Evolutionary conservation across 2,888 invertebrate genomes (phyloP).

Genomic region (Cheilosia scutellata): DNA sequence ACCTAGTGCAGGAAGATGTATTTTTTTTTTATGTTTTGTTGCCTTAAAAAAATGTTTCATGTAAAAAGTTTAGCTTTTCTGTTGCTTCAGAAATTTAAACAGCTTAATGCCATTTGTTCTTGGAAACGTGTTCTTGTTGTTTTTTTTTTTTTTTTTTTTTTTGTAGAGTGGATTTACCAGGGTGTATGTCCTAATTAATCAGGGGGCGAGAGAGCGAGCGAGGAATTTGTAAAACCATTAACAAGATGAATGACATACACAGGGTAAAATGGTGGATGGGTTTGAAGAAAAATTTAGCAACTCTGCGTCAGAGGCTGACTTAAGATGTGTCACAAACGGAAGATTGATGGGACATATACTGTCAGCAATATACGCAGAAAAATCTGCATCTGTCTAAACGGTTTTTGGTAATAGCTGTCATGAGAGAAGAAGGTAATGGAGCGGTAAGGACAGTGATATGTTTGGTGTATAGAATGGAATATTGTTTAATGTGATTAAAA

Average conservation of each 20-base stretch:
- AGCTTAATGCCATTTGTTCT: slow-evolving; percentile 64
- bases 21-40: slow-evolving; percentile 3
- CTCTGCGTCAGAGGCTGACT: slow-evolving; percentile 18
- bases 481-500: too few species aligned
- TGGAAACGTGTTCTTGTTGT: slow-evolving; percentile 19
- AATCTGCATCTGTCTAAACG: neutral
- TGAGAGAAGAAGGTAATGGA: too few species aligned
- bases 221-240: slow-evolving; percentile 36
- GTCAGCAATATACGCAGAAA: neutral
- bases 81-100: slow-evolving; percentile 48
- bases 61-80: neutral
- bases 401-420: neutral
- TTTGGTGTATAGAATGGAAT: too few species aligned
- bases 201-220: neutral
- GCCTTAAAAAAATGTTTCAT: slow-evolving; percentile 19
- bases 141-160: too few species aligned
- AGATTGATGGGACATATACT: slow-evolving; percentile 23
- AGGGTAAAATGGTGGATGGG: neutral
- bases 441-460: too few species aligned
- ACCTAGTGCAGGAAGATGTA: neutral
- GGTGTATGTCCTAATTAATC: slow-evolving; percentile 65
- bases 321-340: slow-evolving; percentile 15
- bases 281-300: slow-evolving; percentile 7
- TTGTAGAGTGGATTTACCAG: slow-evolving; percentile 49
- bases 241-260: slow-evolving; percentile 40